A percentile compares a stretch with the other conserved stretches of the same genome.
phyloP scores from a whole-genome alignment of 1,140 invertebrate genomes.

The Bombyx mori region DNA sequence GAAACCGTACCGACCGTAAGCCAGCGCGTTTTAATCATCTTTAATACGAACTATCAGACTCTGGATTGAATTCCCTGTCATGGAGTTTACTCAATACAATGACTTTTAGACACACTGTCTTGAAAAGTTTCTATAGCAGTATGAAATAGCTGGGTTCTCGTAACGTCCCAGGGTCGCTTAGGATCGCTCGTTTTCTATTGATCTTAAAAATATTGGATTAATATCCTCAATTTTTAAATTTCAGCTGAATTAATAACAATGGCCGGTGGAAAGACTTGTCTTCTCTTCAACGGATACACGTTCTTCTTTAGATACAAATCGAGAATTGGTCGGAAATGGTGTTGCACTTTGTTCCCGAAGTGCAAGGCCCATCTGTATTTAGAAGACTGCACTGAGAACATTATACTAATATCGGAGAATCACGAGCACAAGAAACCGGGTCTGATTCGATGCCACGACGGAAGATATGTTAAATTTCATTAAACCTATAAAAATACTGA shows the following conservation, averaged over 20 bases:
- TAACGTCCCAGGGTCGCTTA: too few species aligned
- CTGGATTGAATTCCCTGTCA: too few species aligned
- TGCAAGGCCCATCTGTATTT: constrained; percentile 27
- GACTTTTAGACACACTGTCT: too few species aligned
- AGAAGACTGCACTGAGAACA: constrained; percentile 10
- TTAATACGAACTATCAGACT: too few species aligned
- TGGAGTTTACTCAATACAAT: too few species aligned
- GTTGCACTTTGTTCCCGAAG: constrained; percentile 20
- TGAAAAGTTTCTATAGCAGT: too few species aligned
- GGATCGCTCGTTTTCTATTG: too few species aligned
- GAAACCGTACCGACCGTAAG: too few species aligned
- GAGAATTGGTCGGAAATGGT: constrained; percentile 30
- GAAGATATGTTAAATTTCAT: constrained; percentile 8
- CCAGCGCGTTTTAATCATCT: too few species aligned
- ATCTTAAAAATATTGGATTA: too few species aligned
- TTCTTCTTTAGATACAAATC: constrained; percentile 40
- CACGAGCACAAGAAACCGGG: constrained; percentile 7
- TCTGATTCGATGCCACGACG: constrained; percentile 6
- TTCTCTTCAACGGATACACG: constrained; percentile 30
- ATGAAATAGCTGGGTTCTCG: too few species aligned
- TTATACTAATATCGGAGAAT: constrained; percentile 3
- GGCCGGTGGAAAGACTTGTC: constrained; percentile 27
- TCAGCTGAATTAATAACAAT: constrained; percentile 30
- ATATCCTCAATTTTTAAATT: constrained; percentile 9
- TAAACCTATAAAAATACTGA: not conserved